Base-by-base conservation (phyloP, 1,140 invertebrate species). In the Drosophila subpulchrella region DNA sequence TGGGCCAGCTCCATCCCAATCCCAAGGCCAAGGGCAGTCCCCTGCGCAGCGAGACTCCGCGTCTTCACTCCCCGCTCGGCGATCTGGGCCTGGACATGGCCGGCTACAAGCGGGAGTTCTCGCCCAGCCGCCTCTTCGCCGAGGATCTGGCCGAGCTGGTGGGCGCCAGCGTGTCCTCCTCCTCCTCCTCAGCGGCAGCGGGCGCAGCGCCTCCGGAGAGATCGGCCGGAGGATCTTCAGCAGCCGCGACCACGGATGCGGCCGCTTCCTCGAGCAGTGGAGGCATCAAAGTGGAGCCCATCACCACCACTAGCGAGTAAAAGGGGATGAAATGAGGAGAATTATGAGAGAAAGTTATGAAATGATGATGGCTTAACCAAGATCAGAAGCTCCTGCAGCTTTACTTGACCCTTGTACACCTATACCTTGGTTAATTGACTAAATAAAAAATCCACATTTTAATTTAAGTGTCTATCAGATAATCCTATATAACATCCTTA, bases 61-160 rank as follows among this genome's bases (percentile, higher is more conserved):
- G 66, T 0, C 58, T 94, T 15, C 93, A 94, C 62, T 94, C 93
- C 54, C 94, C 94, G 0, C 78, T 94, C 0, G 93, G 94, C 24
- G 94, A 95, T 70, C 93, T 95, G 4, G 94, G 94, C 7, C 94
- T 95, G 42, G 94, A 94, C 20, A 95, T 95, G 94, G 93, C 95
- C 34, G 93, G 94, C 44, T 96, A 95, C 86, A 95, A 95, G 78
- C 93, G 94, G 0, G 91, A 93, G 5, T 93, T 94, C 15, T 95
- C 95, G 59, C 94, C 95, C 7, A 94, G 95, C 8, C 95, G 93
- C 66, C 93, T 95, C 65, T 95, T 95, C 83, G 94, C 94, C 71
- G 94, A 94, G 55, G 94, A 95, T 66, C 93, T 94, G 48, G 85
- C 90, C 2, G 91, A 92, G 6, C 47, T 92, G 17, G 90, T 92